A percentile compares a stretch with the other conserved stretches of the same genome.
Evolutionary conservation across 2,888 invertebrate species (phyloP).

Genomic region (Argynnis bischoffii): DNA sequence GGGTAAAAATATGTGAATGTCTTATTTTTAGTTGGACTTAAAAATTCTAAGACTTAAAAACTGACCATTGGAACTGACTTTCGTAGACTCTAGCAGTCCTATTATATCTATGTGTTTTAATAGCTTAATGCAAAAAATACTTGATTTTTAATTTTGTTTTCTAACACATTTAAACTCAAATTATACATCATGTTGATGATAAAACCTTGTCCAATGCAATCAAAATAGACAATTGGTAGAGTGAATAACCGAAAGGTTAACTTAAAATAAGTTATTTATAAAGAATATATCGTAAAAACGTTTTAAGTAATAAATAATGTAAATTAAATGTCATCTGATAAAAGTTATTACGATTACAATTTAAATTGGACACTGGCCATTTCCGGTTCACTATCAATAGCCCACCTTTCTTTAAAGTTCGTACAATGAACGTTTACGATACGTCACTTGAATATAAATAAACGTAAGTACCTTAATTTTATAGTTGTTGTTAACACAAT

Average conservation of each 20-base stretch:
- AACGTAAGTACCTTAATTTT: constrained; percentile 33
- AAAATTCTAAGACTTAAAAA: too few relatives aligned
- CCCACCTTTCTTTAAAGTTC: constrained; percentile 25
- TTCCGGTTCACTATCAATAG: constrained; percentile 34
- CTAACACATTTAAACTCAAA: too few relatives aligned
- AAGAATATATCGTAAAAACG: constrained; percentile 23
- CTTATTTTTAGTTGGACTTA: too few relatives aligned
- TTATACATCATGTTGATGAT: too few relatives aligned
- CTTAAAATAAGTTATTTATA: constrained; percentile 26
- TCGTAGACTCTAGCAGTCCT: too few relatives aligned
- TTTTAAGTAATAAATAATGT: constrained; percentile 32
- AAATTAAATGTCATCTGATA: constrained; percentile 37
- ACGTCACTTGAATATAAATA: constrained; percentile 37
- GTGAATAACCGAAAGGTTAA: constrained; percentile 18
- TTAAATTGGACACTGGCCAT: constrained; percentile 28
- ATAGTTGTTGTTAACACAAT: constrained; percentile 40
- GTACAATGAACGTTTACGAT: constrained; percentile 13
- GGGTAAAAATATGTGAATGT: too few relatives aligned
- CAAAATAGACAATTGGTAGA: constrained; percentile 6
- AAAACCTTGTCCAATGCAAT: too few relatives aligned
- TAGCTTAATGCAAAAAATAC: too few relatives aligned
- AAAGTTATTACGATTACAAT: constrained; percentile 37
- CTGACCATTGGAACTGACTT: too few relatives aligned
- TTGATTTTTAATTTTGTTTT: too few relatives aligned
- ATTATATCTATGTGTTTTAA: too few relatives aligned